Base-by-base conservation (phyloP, 2,888 invertebrate species). In the Eutolmus rufibarbis region DNA sequence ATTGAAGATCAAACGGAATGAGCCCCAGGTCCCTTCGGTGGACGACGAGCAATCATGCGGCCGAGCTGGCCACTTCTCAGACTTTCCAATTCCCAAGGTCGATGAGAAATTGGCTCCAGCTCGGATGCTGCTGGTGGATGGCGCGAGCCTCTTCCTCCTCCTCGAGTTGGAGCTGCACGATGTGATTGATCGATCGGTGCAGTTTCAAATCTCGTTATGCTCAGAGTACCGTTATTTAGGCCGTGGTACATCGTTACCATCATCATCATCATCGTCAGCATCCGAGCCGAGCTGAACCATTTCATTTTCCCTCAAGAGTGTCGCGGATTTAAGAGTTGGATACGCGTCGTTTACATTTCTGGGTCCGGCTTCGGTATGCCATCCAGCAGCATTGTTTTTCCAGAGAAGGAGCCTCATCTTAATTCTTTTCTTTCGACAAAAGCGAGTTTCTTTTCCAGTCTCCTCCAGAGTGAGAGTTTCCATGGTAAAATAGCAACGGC, bases 11-110 rank as follows among this genome's bases (percentile, higher is more conserved):
- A 74, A 74, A 74, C 43, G 74, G 57, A 66, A 74, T 76, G 74
- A 23, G 74, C 31, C 43, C 9, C 37, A 66, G 46, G 40, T 43
- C 40, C 74, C 40, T 16, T 23, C 77, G 56, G 56, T 19, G 14
- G 40, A 34, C 37, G 34, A 23, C 1, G 43, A 1, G 78, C 28
- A 78, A 79, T 79, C 51, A 79, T 23, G 31, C 43, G 46, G 43
- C 23, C 23, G 43, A 40, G 66, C 28, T 66, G 9, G 31, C 23
- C 43, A 28, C 23, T 40, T 79, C 79, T 66, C 56, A 8, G 51
- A 46, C 46, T 79, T 79, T 82, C 81, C 82, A 82, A 82, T 86
- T 86, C 76, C 77, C 86, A 86, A 86, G 86, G 86, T 86, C 86
- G 78, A 86, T 86, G 86, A 86, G 77, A 78, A 40, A 86, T 77